A percentile compares a stretch with the other conserved stretches of the same genome.
Evolutionary conservation across 2,113 vertebrate species (phyloP).

Genomic region (Ardeotis arabs): DNA sequence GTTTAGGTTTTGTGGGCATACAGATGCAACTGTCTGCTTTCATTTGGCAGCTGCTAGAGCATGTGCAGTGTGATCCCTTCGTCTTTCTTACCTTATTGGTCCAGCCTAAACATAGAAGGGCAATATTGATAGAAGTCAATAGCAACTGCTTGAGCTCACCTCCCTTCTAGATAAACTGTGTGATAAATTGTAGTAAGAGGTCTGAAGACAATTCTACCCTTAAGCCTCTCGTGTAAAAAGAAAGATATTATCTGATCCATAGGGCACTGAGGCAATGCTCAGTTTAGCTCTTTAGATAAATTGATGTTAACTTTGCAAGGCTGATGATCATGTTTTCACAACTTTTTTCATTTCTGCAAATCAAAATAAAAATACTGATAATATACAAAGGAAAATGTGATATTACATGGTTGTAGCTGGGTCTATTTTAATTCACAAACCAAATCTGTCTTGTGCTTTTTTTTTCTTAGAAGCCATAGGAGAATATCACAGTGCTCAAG

Average conservation of each 20-base stretch:
- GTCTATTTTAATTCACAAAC: neutral
- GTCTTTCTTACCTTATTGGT: neutral
- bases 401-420: neutral
- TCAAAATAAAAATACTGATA: neutral
- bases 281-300: neutral
- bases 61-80: neutral
- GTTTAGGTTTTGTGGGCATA: neutral
- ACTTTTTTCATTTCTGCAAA: neutral
- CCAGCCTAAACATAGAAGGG: neutral
- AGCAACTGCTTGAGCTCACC: neutral
- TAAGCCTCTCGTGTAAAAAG: neutral
- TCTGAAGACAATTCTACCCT: neutral
- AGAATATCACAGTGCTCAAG: neutral
- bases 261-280: neutral
- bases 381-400: neutral
- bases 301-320: neutral
- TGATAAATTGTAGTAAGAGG: neutral
- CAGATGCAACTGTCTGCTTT: neutral
- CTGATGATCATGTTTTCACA: neutral
- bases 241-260: neutral
- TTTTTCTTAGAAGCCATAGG: neutral
- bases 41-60: neutral
- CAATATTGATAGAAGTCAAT: neutral
- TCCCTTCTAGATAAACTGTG: neutral
- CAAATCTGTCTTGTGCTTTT: neutral